Evolutionary conservation across 2,797 vertebrate species (phyloP).

Genomic region (Hafferia zeledoni): DNA sequence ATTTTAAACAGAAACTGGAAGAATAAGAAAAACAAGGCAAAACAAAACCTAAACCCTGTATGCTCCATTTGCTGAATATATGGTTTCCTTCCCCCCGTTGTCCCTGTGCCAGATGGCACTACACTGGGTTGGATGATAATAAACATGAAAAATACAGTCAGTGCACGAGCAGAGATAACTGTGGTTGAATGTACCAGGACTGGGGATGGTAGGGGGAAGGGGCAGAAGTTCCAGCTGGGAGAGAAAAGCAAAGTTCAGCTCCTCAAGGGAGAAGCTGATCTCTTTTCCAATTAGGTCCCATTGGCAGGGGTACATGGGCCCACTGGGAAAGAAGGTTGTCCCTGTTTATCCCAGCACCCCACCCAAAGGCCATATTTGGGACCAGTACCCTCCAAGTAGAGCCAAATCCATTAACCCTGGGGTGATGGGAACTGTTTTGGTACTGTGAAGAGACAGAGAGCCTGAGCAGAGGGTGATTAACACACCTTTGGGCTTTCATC

Average conservation of each 20-base stretch:
- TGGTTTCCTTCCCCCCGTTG: neutral
- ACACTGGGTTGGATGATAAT: neutral
- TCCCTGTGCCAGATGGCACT: slow-evolving; percentile 25
- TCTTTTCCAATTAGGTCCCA: neutral
- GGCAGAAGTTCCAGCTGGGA: neutral
- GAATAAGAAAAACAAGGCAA: neutral
- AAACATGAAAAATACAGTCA: slow-evolving; percentile 50
- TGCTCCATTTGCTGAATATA: slow-evolving; percentile 40
- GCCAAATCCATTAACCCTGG: neutral
- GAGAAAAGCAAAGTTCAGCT: neutral
- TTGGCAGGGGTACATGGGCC: fast-evolving
- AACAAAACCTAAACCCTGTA: neutral
- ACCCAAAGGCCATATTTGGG: neutral
- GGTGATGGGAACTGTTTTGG: neutral
- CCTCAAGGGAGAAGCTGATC: neutral
- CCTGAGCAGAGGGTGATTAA: fast-evolving
- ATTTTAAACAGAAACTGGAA: slow-evolving; percentile 11
- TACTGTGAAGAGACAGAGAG: neutral
- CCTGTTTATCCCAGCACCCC: neutral
- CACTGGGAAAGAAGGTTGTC: neutral
- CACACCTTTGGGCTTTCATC: neutral
- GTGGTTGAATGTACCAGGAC: neutral
- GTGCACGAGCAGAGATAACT: slow-evolving; percentile 16
- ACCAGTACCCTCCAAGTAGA: neutral
- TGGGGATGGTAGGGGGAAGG: neutral